Conservation (phyloP, 2,888 invertebrate species). For the Eupeodes luniger region DNA sequence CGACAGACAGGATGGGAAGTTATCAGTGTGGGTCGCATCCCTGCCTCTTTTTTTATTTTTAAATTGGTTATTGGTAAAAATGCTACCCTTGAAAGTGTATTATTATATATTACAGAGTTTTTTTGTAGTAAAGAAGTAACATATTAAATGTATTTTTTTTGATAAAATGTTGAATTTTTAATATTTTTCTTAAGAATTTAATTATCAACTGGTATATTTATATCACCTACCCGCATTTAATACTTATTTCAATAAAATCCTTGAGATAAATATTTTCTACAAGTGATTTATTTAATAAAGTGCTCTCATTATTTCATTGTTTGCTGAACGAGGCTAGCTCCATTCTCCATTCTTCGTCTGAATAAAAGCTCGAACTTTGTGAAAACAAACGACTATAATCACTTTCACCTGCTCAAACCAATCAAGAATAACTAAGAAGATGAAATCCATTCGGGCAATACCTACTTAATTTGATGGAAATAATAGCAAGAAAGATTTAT, state of each 20-base stretch:
- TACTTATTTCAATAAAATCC: not conserved
- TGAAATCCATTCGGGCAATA: not conserved
- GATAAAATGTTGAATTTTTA: too few species aligned
- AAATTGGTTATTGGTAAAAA: too few species aligned
- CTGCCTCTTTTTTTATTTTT: too few species aligned
- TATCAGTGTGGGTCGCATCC: too few species aligned
- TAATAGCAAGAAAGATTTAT: not conserved
- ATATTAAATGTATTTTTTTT: too few species aligned
- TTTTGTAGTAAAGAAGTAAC: too few species aligned
- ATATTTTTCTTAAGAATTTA: too few species aligned
- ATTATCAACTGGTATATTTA: too few species aligned
- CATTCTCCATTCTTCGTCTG: not conserved
- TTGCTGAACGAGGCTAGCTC: not conserved
- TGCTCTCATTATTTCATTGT: not conserved
- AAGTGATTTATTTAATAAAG: not conserved
- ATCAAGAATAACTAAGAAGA: slow-evolving; percentile 6
- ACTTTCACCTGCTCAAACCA: slow-evolving; percentile 6
- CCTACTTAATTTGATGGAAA: slow-evolving; percentile 5
- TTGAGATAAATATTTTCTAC: not conserved
- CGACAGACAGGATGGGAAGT: too few species aligned
- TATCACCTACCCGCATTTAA: too few species aligned
- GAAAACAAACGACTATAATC: slow-evolving; percentile 6
- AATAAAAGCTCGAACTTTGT: not conserved
- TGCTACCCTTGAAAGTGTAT: too few species aligned
- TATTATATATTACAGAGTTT: too few species aligned